phyloP scores from a whole-genome alignment of 2,113 vertebrate species.

The Pongo abelii region DNA sequence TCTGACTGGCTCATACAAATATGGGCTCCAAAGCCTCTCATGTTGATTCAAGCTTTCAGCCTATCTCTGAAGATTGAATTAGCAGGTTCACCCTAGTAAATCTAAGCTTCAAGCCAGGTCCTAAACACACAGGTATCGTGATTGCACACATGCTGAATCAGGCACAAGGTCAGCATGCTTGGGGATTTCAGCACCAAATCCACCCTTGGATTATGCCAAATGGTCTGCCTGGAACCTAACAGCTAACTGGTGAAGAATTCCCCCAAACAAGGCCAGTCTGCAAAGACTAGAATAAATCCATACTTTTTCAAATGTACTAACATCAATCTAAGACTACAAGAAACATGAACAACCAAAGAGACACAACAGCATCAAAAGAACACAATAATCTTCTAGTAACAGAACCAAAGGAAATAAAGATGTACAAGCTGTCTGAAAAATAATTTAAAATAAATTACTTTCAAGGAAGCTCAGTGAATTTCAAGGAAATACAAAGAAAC shows the following conservation, averaged over 20 bases:
- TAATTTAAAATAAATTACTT: neutral
- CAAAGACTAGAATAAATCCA: neutral
- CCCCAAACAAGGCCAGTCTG: neutral
- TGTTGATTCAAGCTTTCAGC: neutral
- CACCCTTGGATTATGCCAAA: neutral
- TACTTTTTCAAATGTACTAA: neutral
- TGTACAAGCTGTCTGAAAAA: neutral
- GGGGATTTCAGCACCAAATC: neutral
- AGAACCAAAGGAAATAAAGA: neutral
- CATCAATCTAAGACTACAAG: neutral
- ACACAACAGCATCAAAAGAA: neutral
- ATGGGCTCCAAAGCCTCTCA: neutral
- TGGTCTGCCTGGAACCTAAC: neutral
- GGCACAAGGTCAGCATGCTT: neutral
- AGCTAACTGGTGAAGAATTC: neutral
- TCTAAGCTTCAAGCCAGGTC: too few relatives aligned
- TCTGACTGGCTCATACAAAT: neutral
- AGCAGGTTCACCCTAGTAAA: neutral
- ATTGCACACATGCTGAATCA: neutral
- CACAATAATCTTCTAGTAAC: neutral
- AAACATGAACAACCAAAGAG: neutral
- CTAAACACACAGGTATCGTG: neutral
- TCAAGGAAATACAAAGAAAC: neutral
- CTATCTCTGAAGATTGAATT: too few relatives aligned
- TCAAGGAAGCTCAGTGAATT: neutral